Conservation (phyloP, 2,888 invertebrate genomes). For the Hyposoter dolosus region DNA sequence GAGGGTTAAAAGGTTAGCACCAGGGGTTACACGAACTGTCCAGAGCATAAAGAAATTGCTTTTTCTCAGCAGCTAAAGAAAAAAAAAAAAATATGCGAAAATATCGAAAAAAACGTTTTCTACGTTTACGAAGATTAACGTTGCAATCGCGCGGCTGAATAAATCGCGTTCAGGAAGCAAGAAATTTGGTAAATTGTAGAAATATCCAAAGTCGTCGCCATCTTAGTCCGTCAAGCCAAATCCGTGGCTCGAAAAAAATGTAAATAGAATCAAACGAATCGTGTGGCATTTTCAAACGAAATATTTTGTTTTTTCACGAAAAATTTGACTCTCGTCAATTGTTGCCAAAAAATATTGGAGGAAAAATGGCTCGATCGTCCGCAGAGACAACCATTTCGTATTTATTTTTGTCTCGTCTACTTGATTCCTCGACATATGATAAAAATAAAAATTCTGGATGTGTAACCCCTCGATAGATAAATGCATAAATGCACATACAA, state of each 20-base stretch:
- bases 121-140: too few relatives aligned
- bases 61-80: not conserved
- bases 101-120: too few relatives aligned
- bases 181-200: too few relatives aligned
- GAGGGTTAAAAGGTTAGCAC: not conserved
- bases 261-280: not conserved
- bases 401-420: not conserved
- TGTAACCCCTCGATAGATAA: not conserved
- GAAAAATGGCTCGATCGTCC: not conserved
- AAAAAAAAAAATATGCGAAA: too few relatives aligned
- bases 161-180: too few relatives aligned
- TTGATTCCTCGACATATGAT: not conserved
- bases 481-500: constrained; percentile 21
- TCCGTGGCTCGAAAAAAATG: not conserved
- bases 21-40: not conserved
- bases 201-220: too few relatives aligned
- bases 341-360: not conserved
- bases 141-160: too few relatives aligned
- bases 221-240: too few relatives aligned
- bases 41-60: not conserved
- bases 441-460: not conserved
- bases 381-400: not conserved
- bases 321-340: not conserved
- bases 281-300: not conserved
- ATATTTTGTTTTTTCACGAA: not conserved